These are phyloP conservation scores for Oscheius sp. DNA, from an alignment of 2,888 invertebrate species.

Conservation along the genomic window DNA sequence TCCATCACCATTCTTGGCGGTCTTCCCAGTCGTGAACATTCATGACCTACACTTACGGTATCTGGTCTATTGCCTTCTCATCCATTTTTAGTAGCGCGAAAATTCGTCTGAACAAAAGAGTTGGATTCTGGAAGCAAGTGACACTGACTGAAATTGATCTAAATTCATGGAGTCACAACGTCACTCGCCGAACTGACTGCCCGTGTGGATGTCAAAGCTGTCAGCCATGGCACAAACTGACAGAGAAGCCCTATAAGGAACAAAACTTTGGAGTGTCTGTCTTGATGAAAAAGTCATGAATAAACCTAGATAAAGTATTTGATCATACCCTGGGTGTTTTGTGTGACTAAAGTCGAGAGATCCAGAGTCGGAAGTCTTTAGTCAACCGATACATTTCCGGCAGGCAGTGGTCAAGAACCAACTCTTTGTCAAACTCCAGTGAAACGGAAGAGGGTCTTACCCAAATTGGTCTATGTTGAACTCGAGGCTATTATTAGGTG, in stretches of 20 bases:
- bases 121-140: background rate
- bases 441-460: too few relatives aligned
- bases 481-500: too few relatives aligned
- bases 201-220: slow-evolving; percentile 26
- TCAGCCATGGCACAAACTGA: slow-evolving; percentile 26
- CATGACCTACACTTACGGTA: slow-evolving; percentile 34
- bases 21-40: slow-evolving; percentile 29
- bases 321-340: too few relatives aligned
- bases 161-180: slow-evolving; percentile 22
- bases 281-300: slow-evolving; percentile 10
- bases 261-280: slow-evolving; percentile 7
- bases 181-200: slow-evolving; percentile 15
- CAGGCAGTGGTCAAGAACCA: too few relatives aligned
- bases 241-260: slow-evolving; percentile 20
- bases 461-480: too few relatives aligned
- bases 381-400: too few relatives aligned
- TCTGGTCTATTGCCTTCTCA: background rate
- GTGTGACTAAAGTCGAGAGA: too few relatives aligned
- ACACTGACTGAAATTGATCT: slow-evolving; percentile 7
- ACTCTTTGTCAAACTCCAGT: too few relatives aligned
- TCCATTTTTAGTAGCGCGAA: background rate
- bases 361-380: too few relatives aligned
- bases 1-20: background rate
- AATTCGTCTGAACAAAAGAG: slow-evolving; percentile 1
- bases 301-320: too few relatives aligned